Percentiles rank a stretch among this genome's conserved stretches.
These are phyloP conservation scores for Hyperoodon ampullatus DNA, from an alignment of 2,113 vertebrate species.

Conservation along the genomic window DNA sequence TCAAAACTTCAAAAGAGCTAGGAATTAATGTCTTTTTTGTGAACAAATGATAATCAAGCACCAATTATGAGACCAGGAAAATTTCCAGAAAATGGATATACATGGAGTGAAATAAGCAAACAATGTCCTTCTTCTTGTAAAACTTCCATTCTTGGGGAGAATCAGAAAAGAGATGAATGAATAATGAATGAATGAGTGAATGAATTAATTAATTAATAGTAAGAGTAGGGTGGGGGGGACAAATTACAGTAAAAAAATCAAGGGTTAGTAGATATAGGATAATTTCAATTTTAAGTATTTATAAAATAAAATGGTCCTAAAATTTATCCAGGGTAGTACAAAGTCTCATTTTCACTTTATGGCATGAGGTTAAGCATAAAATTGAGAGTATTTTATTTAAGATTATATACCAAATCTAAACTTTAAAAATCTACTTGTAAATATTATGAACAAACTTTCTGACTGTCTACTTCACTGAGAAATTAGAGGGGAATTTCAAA, in stretches of 20 bases:
- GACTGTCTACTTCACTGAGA: background rate
- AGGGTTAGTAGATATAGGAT: background rate
- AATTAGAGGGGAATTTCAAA: slow-evolving; percentile 37
- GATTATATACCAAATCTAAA: background rate
- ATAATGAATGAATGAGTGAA: background rate
- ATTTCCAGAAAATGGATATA: background rate
- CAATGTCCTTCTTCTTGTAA: background rate
- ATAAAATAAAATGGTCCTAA: background rate
- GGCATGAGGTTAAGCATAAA: background rate
- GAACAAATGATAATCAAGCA: background rate
- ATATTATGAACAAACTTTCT: background rate
- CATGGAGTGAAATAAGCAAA: background rate
- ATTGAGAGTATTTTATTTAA: background rate
- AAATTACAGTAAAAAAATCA: background rate
- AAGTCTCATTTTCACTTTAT: background rate
- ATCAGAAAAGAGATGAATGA: background rate
- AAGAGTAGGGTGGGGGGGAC: fast-evolving
- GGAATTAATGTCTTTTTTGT: background rate
- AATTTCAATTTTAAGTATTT: slow-evolving; percentile 8
- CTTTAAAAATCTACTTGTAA: background rate
- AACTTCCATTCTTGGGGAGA: background rate
- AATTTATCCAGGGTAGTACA: too few species aligned
- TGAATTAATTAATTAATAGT: background rate
- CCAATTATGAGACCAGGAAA: background rate
- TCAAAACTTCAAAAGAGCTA: background rate